Base-by-base conservation (phyloP, 53 echinoderm and acorn worm species). In the Astropecten irregularis region DNA sequence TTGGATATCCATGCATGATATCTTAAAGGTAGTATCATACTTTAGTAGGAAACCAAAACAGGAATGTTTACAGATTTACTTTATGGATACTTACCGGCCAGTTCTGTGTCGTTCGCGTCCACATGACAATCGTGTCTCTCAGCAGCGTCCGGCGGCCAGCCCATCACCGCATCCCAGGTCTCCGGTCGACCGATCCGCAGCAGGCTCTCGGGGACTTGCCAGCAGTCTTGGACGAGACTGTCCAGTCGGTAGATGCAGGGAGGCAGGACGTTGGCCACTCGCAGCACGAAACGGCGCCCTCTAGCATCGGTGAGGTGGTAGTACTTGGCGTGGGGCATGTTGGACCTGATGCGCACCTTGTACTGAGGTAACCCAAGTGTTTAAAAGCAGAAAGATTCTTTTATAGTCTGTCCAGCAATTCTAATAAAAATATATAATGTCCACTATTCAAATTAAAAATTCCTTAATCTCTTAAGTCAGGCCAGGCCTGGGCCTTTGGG, bases 251-350 rank as follows among this genome's bases (percentile, higher is more conserved):
- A 66, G 74, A 76, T 58, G 53, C 82, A 83, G 25, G 84, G 72
- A 2, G 91, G 91, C 4, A 91, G 73, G 37, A 82, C 83, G 44
- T 91, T 74, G 71, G 86, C 87, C 13, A 91, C 91, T 23, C 91
- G 76, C 38, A 91, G 63, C 1, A 87, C 74, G 61, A 83, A 87
- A 54, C 66, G 68, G 68, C 86, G 86, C 30, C 87, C 83, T 53
- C 90, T 40, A 29, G 73, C 55, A 50, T 87, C 84, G 20, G 57
- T 87, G 22, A 72, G 71, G 54, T 83, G 87, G 33, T 68, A 87
- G 63, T 87, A 91, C 25, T 77, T 81, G 16, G 76, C 83, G 11
- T 76, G 73, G 0, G 76, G 27, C 91, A 87, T 87, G 73, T 87
- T 66, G 0, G 66, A 71, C 51, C 73, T 87, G 22, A 87, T 83